Evolutionary conservation across 2,113 vertebrate genomes (phyloP), one percentile per base, ranked within the genome.

Genomic region (Hemiscyllium ocellatum): DNA sequence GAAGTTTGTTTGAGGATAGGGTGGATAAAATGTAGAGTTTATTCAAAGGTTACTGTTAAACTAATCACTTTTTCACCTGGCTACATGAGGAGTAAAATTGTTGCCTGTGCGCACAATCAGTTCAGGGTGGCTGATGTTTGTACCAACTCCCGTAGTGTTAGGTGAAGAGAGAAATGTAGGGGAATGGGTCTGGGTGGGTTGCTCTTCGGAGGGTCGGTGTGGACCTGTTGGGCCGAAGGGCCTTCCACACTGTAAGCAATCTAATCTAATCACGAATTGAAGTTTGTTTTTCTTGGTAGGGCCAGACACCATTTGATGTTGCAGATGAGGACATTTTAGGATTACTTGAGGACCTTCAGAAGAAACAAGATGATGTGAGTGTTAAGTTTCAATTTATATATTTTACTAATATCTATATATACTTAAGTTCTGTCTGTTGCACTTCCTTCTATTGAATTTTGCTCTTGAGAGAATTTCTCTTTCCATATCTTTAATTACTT

Each of bases 271-370:
- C 61, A 37, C n/a, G 17, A 66, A 66, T 37, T 10, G 94, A 83
- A 22, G 7, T n/a, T n/a, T 56, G 68, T 12, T 15, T 29, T 20
- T 6, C 0, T 20, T 96, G 78, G 13, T 96, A 99, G 98, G 98
- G 98, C 95, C 98, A 99, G 96, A 98, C 98, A 2, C 98, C 98
- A 0, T 98, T 98, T 96, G 98, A 99, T 96, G 98, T 99, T 17
- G 98, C 98, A 0, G 98, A 98, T 47, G 98, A 99, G 96, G 98
- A 98, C 0, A 97, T 98, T 22, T 97, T 97, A 78, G 96, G 96
- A 42, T 97, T 99, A 80, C 96, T 99, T 96, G 98, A 98, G 95
- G 98, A 99, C 52, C 97, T 99, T 95, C 97, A 97, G 61, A 97
- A 96, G 96, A 98, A 98, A 96, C 98, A 98, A 96, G 98, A 98